phyloP scores from a whole-genome alignment of 2,797 vertebrate genomes.

The Leuciscus waleckii region DNA sequence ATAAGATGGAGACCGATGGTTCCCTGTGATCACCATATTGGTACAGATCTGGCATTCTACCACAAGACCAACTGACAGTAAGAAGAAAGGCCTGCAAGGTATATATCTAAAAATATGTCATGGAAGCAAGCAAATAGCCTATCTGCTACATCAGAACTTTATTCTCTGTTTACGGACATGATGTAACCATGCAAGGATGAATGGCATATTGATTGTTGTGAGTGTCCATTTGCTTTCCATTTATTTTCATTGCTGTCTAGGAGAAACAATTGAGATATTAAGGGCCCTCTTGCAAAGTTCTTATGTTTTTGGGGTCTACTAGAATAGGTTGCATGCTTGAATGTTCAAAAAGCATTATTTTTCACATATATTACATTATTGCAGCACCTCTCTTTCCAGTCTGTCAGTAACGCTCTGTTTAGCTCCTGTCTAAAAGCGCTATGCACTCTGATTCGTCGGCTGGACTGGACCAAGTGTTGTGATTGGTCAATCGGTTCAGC shows the following conservation, averaged over 20 bases:
- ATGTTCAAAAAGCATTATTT: no score
- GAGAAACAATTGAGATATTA: background rate
- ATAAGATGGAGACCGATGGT: no score
- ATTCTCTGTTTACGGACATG: background rate
- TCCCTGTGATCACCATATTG: background rate
- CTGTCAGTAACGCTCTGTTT: background rate
- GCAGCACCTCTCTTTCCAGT: background rate
- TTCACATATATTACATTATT: background rate
- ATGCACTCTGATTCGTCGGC: no score
- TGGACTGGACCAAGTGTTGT: no score
- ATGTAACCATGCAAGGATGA: background rate
- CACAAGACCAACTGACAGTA: background rate
- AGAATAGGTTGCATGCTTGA: background rate
- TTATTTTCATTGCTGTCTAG: background rate
- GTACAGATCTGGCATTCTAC: background rate
- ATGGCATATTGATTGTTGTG: background rate
- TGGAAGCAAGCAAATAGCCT: background rate
- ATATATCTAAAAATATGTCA: background rate
- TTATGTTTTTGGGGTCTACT: background rate
- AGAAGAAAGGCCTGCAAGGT: background rate
- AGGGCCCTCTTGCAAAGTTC: background rate
- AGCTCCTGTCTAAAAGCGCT: background rate
- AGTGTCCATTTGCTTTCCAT: background rate
- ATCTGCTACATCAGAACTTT: background rate
- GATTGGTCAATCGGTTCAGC: no score